A percentile compares a stretch with the other conserved stretches of the same genome.
phyloP scores from a whole-genome alignment of 2,797 vertebrate species.

The Acomys russatus region DNA sequence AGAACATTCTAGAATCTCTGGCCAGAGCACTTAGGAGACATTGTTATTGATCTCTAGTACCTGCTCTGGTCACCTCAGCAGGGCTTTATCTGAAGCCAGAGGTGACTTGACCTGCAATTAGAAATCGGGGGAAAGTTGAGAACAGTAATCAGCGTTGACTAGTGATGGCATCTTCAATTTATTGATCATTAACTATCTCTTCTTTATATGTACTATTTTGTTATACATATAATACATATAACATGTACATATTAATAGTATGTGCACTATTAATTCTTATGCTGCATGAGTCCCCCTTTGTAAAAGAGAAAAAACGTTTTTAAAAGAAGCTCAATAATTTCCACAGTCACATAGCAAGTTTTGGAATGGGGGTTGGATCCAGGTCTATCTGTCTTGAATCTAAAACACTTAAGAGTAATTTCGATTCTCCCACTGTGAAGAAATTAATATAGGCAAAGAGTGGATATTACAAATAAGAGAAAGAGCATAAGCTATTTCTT shows the following conservation, averaged over 20 bases:
- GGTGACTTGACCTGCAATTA: not conserved
- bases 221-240: not conserved
- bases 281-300: not conserved
- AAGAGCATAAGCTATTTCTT: not conserved
- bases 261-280: not conserved
- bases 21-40: not conserved
- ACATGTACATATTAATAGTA: too few relatives aligned
- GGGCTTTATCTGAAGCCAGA: not conserved
- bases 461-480: not conserved
- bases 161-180: conserved; percentile 1
- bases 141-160: not conserved
- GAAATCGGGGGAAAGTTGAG: conserved; percentile 38
- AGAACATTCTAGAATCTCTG: not conserved
- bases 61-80: not conserved
- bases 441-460: not conserved
- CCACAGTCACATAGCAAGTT: not conserved
- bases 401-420: not conserved
- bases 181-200: not conserved
- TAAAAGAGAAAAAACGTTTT: conserved; percentile 29
- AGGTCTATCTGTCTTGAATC: conserved; percentile 32
- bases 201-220: not conserved
- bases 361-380: not conserved
- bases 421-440: not conserved
- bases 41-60: not conserved
- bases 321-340: not conserved